These are phyloP conservation scores for Pheosia tremula DNA, from an alignment of 2,888 invertebrate species.

Conservation along the genomic window DNA sequence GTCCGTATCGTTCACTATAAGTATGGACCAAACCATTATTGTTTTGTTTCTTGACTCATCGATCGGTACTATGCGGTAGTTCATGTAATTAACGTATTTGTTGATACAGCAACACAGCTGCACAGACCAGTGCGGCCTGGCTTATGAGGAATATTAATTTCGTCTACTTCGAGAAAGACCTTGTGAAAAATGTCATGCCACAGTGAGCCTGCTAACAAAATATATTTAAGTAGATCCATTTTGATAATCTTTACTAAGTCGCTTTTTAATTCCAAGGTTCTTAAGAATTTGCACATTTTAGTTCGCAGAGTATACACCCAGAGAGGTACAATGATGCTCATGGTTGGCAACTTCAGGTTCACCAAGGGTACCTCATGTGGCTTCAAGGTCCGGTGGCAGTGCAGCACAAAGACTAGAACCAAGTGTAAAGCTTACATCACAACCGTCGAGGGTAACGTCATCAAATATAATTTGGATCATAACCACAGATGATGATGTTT, in stretches of 20 bases:
- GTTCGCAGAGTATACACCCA: constrained; percentile 7
- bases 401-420: constrained; percentile 28
- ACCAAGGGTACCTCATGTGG: not conserved
- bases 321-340: constrained; percentile 11
- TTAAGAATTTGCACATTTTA: constrained; percentile 6
- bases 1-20: not conserved
- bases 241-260: too few species aligned
- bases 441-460: constrained; percentile 17
- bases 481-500: constrained; percentile 13
- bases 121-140: too few species aligned
- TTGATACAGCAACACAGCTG: too few species aligned
- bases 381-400: constrained; percentile 23
- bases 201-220: too few species aligned
- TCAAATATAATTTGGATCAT: constrained; percentile 17
- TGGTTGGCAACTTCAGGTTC: constrained; percentile 6
- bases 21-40: too few species aligned
- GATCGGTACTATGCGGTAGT: too few species aligned
- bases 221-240: too few species aligned
- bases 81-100: too few species aligned
- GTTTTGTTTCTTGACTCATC: too few species aligned
- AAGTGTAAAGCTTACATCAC: constrained; percentile 36
- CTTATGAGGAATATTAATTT: too few species aligned
- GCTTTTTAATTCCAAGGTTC: not conserved
- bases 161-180: too few species aligned
- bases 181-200: too few species aligned